Percentiles rank a stretch among this genome's conserved stretches.
Conservation (phyloP, 2,113 vertebrate species). For the Arothron firmamentum region DNA sequence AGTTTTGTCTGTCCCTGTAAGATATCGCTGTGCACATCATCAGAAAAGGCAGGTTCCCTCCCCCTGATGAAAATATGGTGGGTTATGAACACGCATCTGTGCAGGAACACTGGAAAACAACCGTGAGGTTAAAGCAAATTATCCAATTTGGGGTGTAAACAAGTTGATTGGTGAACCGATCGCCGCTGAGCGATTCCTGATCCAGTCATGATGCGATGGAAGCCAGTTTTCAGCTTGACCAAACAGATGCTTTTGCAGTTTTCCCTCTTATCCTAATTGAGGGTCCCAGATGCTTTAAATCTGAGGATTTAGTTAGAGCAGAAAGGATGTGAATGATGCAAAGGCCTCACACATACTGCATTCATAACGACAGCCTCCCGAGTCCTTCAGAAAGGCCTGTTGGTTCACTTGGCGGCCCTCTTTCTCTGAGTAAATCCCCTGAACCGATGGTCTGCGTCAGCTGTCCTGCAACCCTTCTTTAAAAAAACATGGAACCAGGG, state of each 20-base stretch:
- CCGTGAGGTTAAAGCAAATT: constrained; percentile 18
- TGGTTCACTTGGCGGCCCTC: constrained; percentile 38
- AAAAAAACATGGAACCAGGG: too few relatives aligned
- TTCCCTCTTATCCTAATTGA: constrained; percentile 32
- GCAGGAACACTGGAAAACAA: background rate
- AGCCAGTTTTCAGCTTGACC: constrained; percentile 1
- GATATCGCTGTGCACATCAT: too few relatives aligned
- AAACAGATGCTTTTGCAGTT: constrained; percentile 23
- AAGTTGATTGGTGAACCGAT: constrained; percentile 34
- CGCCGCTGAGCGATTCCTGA: constrained; percentile 43
- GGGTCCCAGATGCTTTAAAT: constrained; percentile 33
- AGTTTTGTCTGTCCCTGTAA: too few relatives aligned
- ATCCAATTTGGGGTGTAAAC: constrained; percentile 30
- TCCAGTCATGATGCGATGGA: constrained; percentile 30
- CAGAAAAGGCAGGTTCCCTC: too few relatives aligned
- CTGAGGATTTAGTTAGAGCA: constrained; percentile 44
- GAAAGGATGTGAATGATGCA: constrained; percentile 33
- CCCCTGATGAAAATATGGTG: background rate
- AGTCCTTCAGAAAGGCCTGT: constrained; percentile 51
- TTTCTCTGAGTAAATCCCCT: constrained; percentile 1
- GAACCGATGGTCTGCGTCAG: too few relatives aligned
- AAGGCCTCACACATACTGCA: constrained; percentile 24
- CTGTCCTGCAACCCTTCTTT: too few relatives aligned
- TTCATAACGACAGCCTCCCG: constrained; percentile 31
- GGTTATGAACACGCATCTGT: constrained; percentile 3